These are phyloP conservation scores for Ylistrum balloti DNA, from an alignment of 1,140 invertebrate species.

Conservation along the genomic window DNA sequence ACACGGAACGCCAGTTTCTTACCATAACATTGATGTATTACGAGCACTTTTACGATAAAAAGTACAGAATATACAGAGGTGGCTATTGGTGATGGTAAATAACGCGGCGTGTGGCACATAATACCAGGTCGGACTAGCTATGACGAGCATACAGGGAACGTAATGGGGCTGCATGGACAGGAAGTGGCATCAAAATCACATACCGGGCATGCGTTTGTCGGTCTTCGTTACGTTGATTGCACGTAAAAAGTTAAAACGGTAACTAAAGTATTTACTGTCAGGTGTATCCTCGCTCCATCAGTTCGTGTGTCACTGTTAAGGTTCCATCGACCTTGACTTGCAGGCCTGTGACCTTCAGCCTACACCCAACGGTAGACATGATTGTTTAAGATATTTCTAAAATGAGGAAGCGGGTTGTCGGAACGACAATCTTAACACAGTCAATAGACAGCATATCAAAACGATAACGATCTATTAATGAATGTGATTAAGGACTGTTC, in stretches of 20 bases:
- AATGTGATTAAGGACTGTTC: too few relatives aligned
- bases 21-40: neutral
- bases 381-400: too few relatives aligned
- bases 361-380: too few relatives aligned
- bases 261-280: neutral
- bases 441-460: too few relatives aligned
- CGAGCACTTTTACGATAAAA: neutral
- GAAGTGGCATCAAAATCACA: neutral
- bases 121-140: neutral
- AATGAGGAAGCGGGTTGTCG: too few relatives aligned
- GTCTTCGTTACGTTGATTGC: neutral
- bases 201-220: neutral
- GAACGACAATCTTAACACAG: too few relatives aligned
- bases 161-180: neutral
- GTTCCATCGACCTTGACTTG: neutral
- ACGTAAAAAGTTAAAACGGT: constrained; percentile 5
- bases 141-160: neutral
- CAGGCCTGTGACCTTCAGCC: neutral
- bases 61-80: neutral
- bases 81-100: too few relatives aligned
- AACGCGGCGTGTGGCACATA: neutral
- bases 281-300: neutral
- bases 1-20: neutral
- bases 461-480: too few relatives aligned
- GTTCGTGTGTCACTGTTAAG: neutral